Conservation (phyloP, 2,113 vertebrate genomes). For the Suricata suricatta region DNA sequence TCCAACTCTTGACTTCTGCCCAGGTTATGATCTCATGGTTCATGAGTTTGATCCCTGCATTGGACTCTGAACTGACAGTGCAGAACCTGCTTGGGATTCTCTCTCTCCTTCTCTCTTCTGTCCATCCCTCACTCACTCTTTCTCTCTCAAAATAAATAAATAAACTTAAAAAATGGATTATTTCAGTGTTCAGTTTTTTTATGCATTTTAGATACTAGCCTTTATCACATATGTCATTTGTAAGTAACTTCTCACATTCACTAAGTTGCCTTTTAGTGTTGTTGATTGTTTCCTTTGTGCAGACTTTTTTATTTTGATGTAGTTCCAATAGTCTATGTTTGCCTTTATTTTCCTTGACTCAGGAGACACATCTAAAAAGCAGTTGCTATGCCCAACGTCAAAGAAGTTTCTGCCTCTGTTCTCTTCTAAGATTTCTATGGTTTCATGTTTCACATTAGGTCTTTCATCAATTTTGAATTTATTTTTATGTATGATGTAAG, state of each 20-base stretch:
- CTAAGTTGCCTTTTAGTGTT: neutral
- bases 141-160: too few species aligned
- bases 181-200: neutral
- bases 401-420: neutral
- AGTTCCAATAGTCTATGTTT: neutral
- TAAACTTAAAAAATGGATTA: too few species aligned
- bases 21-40: too few species aligned
- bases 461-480: neutral
- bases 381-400: neutral
- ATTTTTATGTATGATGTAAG: neutral
- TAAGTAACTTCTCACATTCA: neutral
- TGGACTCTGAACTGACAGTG: too few species aligned
- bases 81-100: too few species aligned
- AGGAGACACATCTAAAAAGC: neutral
- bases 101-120: too few species aligned
- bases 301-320: neutral
- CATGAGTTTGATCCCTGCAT: too few species aligned
- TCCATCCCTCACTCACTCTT: too few species aligned
- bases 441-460: neutral
- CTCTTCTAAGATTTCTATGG: neutral
- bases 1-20: too few species aligned
- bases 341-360: neutral
- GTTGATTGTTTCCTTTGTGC: neutral
- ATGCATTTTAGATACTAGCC: neutral
- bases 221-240: neutral